Conservation (phyloP, 1,140 invertebrate species). For the Macrosteles quadrilineatus region DNA sequence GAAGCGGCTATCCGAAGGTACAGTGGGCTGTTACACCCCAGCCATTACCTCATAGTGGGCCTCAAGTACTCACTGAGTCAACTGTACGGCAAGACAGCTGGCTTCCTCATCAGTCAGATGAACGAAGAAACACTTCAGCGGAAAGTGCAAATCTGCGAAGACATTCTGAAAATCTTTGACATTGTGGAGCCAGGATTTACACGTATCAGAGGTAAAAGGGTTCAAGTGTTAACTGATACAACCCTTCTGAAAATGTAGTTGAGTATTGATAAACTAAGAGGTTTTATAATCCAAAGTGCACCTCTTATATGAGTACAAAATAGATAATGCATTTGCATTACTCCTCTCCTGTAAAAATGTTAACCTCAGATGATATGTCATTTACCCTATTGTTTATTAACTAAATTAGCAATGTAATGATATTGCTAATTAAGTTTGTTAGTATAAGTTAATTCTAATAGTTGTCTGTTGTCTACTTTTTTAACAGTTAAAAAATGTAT, state of each 20-base stretch:
- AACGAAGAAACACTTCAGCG: constrained; percentile 60
- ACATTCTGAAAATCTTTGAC: constrained; percentile 65
- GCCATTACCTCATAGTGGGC: constrained; percentile 61
- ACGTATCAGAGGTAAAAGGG: constrained; percentile 63
- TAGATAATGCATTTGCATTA: no score
- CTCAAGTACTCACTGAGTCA: constrained; percentile 68
- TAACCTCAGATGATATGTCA: no score
- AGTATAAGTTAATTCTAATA: no score
- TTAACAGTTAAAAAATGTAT: no score
- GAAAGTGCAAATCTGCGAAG: constrained; percentile 68
- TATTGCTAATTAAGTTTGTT: no score
- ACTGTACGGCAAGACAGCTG: constrained; percentile 71
- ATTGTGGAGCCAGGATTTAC: constrained; percentile 70
- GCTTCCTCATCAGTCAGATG: constrained; percentile 69
- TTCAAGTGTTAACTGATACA: neutral
- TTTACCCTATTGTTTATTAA: no score
- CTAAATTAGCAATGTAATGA: no score
- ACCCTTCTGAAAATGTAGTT: neutral
- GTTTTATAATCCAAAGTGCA: no score
- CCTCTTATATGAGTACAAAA: no score
- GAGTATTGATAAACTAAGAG: neutral
- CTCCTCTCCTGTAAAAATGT: no score
- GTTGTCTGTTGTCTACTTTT: no score
- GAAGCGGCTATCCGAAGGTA: constrained; percentile 65
- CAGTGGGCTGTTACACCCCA: constrained; percentile 67